Percentiles rank a stretch among this genome's conserved stretches.
These are phyloP conservation scores for Phortica okadai DNA, from an alignment of 2,888 invertebrate genomes.

Conservation along the genomic window DNA sequence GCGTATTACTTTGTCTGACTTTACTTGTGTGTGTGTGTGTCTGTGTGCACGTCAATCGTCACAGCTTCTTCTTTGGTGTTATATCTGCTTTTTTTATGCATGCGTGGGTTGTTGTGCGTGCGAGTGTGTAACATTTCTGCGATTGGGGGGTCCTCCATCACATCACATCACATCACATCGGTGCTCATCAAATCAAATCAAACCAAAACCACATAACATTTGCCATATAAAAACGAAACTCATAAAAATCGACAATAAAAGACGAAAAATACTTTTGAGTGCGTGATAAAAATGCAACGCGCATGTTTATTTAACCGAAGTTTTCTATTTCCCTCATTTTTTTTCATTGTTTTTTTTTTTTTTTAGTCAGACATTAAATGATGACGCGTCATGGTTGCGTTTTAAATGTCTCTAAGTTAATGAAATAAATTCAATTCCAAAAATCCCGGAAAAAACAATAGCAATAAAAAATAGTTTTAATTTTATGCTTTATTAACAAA, in stretches of 20 bases:
- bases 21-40: neutral
- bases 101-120: neutral
- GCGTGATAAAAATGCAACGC: slow-evolving; percentile 15
- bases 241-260: slow-evolving; percentile 55
- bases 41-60: neutral
- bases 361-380: neutral
- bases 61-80: neutral
- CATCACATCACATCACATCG: neutral
- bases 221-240: slow-evolving; percentile 27
- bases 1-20: neutral
- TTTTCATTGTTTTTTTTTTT: slow-evolving; percentile 19
- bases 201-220: neutral
- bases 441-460: slow-evolving; percentile 12
- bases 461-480: neutral
- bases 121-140: slow-evolving; percentile 36
- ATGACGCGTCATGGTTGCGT: too few relatives aligned
- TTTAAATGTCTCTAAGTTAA: neutral
- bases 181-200: slow-evolving; percentile 44
- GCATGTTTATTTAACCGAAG: neutral
- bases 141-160: slow-evolving; percentile 10
- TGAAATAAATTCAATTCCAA: neutral
- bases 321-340: neutral
- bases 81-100: slow-evolving; percentile 46
- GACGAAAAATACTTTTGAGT: slow-evolving; percentile 39
- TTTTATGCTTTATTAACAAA: neutral